Base-by-base conservation (phyloP, 2,113 vertebrate genomes). In the Syngnathus typhle region DNA sequence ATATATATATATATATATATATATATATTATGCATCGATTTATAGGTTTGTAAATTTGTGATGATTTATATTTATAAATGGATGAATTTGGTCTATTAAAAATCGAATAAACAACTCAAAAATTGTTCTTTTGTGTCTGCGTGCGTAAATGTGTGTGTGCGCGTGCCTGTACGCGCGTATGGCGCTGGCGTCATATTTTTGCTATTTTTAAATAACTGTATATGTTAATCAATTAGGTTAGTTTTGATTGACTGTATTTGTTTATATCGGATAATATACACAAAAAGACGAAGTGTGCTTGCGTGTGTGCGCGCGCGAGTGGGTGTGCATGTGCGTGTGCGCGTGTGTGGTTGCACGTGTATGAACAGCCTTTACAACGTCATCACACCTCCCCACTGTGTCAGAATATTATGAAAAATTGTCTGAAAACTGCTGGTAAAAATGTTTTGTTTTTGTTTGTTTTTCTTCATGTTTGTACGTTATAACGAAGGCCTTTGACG, bases 321-420 rank as follows among this genome's bases (percentile, higher is more conserved):
- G 56, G 21, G 58, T 47, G 60, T 19, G 43, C 8, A 38, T 37
- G 11, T 19, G 71, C 43, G 47, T 16, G 37, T 58, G 19, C 13
- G 21, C 13, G 51, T 18, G 9, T 44, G 43, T 3, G 23, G 1
- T 43, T 5, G 11, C 0, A 23, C 19, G 55, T 7, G 39, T 21
- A 39, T 18, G 44, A 32, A 47, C 60, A 44, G 7, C 11, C 19
- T 7, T 2, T 73, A 47, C 62, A 80, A 67, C 70, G 37, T 79
- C 64, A 74, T 65, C 79, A 60, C 51, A 70, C 60, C 62, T 70
- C 72, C 59, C 19, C 68, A 72, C 66, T 60, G 67, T 56, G 65
- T 38, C 69, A 72, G 37, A 23, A 67, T 49, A 60, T 56, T 73
- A 59, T 65, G 59, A 65, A 71, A 67, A 74, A 61, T 37, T 6